These are phyloP conservation scores for Drosophila micromelanica DNA, from an alignment of 1,140 invertebrate genomes.

Conservation along the genomic window DNA sequence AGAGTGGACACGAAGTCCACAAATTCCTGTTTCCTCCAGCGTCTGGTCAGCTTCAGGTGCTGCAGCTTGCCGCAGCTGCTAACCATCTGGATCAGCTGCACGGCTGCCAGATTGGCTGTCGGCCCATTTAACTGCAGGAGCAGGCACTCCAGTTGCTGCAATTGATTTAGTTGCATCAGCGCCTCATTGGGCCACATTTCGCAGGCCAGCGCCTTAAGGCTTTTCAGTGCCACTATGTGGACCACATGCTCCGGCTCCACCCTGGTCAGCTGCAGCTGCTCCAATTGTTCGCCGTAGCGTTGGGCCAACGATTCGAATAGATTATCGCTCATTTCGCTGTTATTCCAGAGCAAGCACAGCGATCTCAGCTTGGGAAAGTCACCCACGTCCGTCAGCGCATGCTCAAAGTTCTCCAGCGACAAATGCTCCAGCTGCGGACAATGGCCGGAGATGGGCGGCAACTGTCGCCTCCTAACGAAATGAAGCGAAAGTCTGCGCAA, in stretches of 20 bases:
- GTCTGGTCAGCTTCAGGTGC: slow-evolving; percentile 52
- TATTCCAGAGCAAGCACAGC: slow-evolving; percentile 32
- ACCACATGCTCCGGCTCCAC: slow-evolving; percentile 35
- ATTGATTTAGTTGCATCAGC: slow-evolving; percentile 17
- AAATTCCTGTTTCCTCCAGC: slow-evolving; percentile 21
- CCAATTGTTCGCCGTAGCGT: slow-evolving; percentile 36
- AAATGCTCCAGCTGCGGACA: slow-evolving; percentile 53
- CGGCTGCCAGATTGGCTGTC: no score
- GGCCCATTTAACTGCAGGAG: slow-evolving; percentile 37
- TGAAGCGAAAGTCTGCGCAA: slow-evolving; percentile 39
- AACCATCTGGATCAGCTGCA: slow-evolving; percentile 34
- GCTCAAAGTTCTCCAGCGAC: slow-evolving; percentile 59
- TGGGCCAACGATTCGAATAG: slow-evolving; percentile 8
- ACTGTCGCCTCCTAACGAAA: slow-evolving; percentile 35
- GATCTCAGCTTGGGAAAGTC: slow-evolving; percentile 45
- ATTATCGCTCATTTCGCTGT: slow-evolving; percentile 33
- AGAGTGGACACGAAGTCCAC: slow-evolving; percentile 22
- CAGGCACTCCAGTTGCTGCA: slow-evolving; percentile 49
- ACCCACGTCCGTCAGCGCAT: slow-evolving; percentile 30
- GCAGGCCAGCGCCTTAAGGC: slow-evolving; percentile 44
- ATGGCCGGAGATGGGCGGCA: slow-evolving; percentile 17
- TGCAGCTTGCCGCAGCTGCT: slow-evolving; percentile 33
- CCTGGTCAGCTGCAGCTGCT: slow-evolving; percentile 44
- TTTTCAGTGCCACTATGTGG: slow-evolving; percentile 27
- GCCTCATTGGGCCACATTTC: slow-evolving; percentile 47